Evolutionary conservation across 2,797 vertebrate species (phyloP), one percentile per base, ranked within the genome.

Genomic region (Cetoscarus ocellatus): DNA sequence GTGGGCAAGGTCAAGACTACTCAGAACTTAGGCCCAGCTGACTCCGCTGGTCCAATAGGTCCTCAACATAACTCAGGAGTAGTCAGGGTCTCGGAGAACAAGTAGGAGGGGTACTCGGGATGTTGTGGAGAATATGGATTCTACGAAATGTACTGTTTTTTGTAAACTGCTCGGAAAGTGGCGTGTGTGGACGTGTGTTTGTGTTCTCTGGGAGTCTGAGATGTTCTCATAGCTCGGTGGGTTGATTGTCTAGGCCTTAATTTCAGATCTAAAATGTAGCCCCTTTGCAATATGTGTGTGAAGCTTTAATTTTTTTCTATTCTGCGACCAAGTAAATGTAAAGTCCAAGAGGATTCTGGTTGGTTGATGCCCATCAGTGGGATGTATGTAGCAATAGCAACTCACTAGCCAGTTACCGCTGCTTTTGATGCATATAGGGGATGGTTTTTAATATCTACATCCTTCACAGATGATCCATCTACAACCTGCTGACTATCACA

Each of bases 111-210:
- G 61, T n/a, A 52, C 66, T 58, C 66, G 84, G 81, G 77, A 70
- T 73, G 86, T 80, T 84, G 79, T 86, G 79, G 84, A 88, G 79
- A 84, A 81, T 55, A 83, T 83, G 76, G 86, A 87, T 79, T 84
- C 69, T 75, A 81, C 17, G 17, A 87, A 80, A 91, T 91, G 83
- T 92, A 88, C 80, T 89, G 79, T 89, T 91, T 90, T 89, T 79
- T 89, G 81, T 90, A 71, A 91, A 91, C 77, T 87, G 86, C 86
- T 90, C 79, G 61, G 80, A 89, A 85, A 84, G 88, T 83, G 77
- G 73, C 78, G 77, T 84, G 87, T 83, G 81, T 69, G 58, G 52
- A 18, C 73, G 52, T 68, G 39, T 58, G 12, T 68, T 12, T 82
- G 69, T 82, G 86, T 77, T 55, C 63, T 75, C 35, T 62, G 38